Evolutionary conservation across 2,888 invertebrate species (phyloP), one percentile per base, ranked within the genome.

Genomic region (Macrosoma leucophasiata): DNA sequence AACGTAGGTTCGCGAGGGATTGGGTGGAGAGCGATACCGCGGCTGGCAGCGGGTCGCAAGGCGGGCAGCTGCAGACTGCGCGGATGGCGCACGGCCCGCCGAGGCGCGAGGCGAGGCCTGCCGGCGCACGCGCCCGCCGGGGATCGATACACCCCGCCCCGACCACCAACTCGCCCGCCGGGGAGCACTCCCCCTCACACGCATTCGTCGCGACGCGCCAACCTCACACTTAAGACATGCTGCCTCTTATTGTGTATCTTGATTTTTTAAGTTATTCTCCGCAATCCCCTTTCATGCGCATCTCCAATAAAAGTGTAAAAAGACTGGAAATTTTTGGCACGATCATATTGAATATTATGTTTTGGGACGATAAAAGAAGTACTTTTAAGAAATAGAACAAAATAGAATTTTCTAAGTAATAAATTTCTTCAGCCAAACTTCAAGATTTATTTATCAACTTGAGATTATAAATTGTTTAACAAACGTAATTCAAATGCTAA

Each of bases 81-180:
- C 77, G 74, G 66, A 62, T 47, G 50, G 29, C 41, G 38, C 41
- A 31, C 46, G 41, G 47, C 36, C 33, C 28, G 28, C 17, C 37
- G 36, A 42, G 39, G 48, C 57, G 67, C 67, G 64, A 61, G 63
- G 65, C 62, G 60, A 59, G 59, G 62, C 62, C 61, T 62, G 61
- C 62, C 59, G 43, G 71, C 78, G 79, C 79, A 78, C 67, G 81
- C 81, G 79, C 78, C 75, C 62, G 58, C 60, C 63, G 48, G 62
- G 63, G 78, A 82, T 82, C 82, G 75, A 82, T 82, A 82, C 81
- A 64, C 81, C 79, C 78, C 70, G 65, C 76, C 73, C 78, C 56
- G 57, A 63, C 77, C 70, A 52, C 68, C 35, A 45, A 33, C 38
- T 49, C 74, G 46, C 76, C 79, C 70, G 56, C 49, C 50, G 60